Evolutionary conservation across 2,888 invertebrate genomes (phyloP), one percentile per base, ranked within the genome.

Genomic region (Dasypogon diadema): DNA sequence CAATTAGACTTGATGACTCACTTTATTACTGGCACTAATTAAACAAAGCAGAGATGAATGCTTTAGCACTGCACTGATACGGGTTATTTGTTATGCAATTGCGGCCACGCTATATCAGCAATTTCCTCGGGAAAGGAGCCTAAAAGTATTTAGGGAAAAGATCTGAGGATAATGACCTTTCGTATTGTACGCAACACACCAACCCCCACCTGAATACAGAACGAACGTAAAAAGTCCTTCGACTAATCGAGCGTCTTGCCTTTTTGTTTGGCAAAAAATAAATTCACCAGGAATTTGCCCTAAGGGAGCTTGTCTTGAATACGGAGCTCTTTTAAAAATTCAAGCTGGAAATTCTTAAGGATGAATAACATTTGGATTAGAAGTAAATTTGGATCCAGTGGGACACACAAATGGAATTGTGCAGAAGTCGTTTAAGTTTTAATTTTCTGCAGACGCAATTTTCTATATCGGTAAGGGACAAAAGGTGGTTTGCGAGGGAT

Each of bases 291-390:
- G 26, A 30, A 58, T 58, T 58, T 58, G 30, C 26, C 26, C 34
- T 16, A 14, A 24, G 58, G 58, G 58, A 58, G n/a, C 24, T 58
- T 16, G 30, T 14, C 58, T 24, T 58, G 58, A 58, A 58, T 58
- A 58, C 58, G 30, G 30, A 58, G 26, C 3, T 30, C 26, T 58
- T 58, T 2, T 26, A 58, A 58, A 58, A 58, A 58, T 24, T 58
- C 30, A n/a, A 26, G 58, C 58, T 58, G 58, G 58, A 34, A 30
- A 30, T 16, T 58, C 30, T 16, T 30, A 16, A 58, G 30, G 58
- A 58, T 58, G 58, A 58, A 58, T 34, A 58, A 58, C 24, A 58
- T 58, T 58, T 58, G 58, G 58, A 58, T 58, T 58, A 58, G 58
- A 58, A 58, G 58, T 30, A 58, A 26, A 58, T 58, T 58, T 30